Percentiles rank a stretch among this genome's conserved stretches.
Conservation (phyloP, 2,797 vertebrate species). For the Sebastes steindachneri region DNA sequence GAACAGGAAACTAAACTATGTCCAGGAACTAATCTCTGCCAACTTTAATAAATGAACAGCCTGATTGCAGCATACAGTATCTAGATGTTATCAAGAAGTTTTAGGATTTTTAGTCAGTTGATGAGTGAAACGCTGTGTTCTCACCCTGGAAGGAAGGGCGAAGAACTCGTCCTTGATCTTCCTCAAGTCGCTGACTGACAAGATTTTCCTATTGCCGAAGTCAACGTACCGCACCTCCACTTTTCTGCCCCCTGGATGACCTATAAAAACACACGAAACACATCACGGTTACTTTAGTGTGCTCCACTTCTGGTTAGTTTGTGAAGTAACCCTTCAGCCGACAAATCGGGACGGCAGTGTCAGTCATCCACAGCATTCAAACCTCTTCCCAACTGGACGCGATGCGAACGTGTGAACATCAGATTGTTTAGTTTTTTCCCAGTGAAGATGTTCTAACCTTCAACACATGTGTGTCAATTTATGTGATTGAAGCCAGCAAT, state of each 20-base stretch:
- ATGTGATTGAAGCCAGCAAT: no score
- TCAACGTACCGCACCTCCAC: constrained; percentile 90
- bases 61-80: neutral
- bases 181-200: constrained; percentile 84
- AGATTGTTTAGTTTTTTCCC: no score
- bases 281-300: neutral
- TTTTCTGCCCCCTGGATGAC: constrained; percentile 79
- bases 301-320: no score
- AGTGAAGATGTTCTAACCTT: no score
- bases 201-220: constrained; percentile 83
- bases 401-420: no score
- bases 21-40: neutral
- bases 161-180: constrained; percentile 91
- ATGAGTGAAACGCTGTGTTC: neutral
- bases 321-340: no score
- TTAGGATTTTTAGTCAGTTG: neutral
- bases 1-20: no score
- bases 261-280: constrained; percentile 72
- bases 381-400: no score
- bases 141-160: constrained; percentile 88
- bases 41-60: neutral
- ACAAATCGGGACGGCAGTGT: no score
- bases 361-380: no score
- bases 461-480: no score
- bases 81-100: neutral